A percentile compares a stretch with the other conserved stretches of the same genome.
Conservation (phyloP, 1,140 invertebrate species). For the Subanguina moxae region DNA sequence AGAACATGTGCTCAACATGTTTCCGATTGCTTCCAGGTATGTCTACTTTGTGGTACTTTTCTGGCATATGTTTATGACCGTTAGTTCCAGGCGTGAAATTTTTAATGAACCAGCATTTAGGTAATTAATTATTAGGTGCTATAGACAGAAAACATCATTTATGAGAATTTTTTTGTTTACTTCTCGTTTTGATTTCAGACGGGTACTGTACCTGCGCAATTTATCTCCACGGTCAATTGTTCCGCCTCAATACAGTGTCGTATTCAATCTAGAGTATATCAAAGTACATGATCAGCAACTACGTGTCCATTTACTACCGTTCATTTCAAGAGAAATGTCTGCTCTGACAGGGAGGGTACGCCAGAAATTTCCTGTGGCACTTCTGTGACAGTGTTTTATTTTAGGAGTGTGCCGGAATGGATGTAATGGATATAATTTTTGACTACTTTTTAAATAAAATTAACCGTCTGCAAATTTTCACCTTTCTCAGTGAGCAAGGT, state of each 20-base stretch:
- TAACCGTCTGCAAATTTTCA: constrained; percentile 25
- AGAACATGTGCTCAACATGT: constrained; percentile 21
- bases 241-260: constrained; percentile 19
- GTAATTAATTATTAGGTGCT: too few species aligned
- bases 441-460: constrained; percentile 21
- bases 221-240: constrained; percentile 30
- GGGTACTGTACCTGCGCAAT: constrained; percentile 28
- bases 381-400: background rate
- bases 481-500: constrained; percentile 24
- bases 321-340: constrained; percentile 26
- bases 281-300: constrained; percentile 19
- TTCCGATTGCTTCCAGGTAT: constrained; percentile 19
- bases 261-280: constrained; percentile 31
- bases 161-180: too few species aligned
- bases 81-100: background rate
- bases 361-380: background rate
- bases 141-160: too few species aligned
- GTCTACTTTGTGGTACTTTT: background rate
- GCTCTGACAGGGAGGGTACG: constrained; percentile 28
- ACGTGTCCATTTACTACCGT: constrained; percentile 23
- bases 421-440: constrained; percentile 23
- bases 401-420: constrained; percentile 29
- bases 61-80: background rate
- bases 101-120: constrained; percentile 1
- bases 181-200: constrained; percentile 15